These are phyloP conservation scores for Urophycis tenuis DNA, from an alignment of 2,797 vertebrate species.

Conservation along the genomic window DNA sequence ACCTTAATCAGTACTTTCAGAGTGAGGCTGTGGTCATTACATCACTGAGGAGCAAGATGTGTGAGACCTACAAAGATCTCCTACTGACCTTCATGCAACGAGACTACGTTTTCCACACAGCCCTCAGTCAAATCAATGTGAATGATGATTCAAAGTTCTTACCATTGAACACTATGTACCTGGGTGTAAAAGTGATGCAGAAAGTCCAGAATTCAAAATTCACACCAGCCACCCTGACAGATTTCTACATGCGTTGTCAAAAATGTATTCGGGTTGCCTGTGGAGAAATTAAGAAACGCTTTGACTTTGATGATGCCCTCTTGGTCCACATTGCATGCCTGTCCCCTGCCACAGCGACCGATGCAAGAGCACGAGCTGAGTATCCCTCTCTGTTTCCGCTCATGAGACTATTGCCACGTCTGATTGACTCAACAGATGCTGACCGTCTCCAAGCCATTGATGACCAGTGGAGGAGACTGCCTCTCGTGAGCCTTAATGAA, in stretches of 20 bases:
- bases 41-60: constrained; percentile 21
- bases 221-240: constrained; percentile 8
- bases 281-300: constrained; percentile 13
- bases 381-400: constrained; percentile 23
- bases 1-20: constrained; percentile 4
- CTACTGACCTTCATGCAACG: not conserved
- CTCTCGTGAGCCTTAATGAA: constrained; percentile 10
- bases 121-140: constrained; percentile 2
- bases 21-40: constrained; percentile 10
- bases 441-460: constrained; percentile 20
- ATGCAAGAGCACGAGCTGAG: constrained; percentile 15
- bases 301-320: constrained; percentile 18
- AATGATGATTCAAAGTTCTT: constrained; percentile 5
- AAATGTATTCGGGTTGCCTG: constrained; percentile 18
- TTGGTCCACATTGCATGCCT: constrained; percentile 8
- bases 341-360: constrained; percentile 12
- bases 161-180: constrained; percentile 21
- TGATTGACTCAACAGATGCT: not conserved
- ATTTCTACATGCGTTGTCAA: constrained; percentile 20
- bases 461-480: constrained; percentile 27
- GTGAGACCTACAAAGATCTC: constrained; percentile 4
- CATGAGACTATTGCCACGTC: constrained; percentile 7
- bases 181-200: constrained; percentile 27
- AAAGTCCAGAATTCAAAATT: constrained; percentile 15
- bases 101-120: constrained; percentile 12